phyloP scores from a whole-genome alignment of 2,797 vertebrate species.

The Lerista edwardsae region DNA sequence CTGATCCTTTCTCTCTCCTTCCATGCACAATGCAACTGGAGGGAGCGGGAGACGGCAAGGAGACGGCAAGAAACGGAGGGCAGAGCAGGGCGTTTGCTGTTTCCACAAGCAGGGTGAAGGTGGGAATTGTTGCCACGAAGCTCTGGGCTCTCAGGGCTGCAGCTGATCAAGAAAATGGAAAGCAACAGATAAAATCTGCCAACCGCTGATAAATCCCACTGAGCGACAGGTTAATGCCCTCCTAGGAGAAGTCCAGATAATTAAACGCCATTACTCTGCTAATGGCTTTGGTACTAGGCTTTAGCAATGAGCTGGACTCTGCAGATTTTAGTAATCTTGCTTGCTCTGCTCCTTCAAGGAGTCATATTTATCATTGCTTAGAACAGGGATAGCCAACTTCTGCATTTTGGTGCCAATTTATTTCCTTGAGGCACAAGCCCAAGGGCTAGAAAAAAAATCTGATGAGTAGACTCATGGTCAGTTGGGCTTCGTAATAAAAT shows the following conservation, averaged over 20 bases:
- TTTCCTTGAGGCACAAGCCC: background rate
- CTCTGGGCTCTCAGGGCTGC: background rate
- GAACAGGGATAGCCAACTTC: background rate
- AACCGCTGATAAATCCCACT: slow-evolving; percentile 49
- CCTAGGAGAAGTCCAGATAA: slow-evolving; percentile 55
- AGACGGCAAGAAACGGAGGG: fast-evolving
- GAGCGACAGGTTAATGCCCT: slow-evolving; percentile 60
- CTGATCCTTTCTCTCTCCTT: slow-evolving; percentile 2
- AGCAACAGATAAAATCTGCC: slow-evolving; percentile 50
- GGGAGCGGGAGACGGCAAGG: background rate
- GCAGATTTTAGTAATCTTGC: background rate
- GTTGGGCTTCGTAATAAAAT: no score
- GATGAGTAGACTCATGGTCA: background rate
- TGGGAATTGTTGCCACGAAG: slow-evolving; percentile 18
- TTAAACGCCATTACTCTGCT: slow-evolving; percentile 57
- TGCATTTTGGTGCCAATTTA: no score
- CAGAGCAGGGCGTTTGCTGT: slow-evolving; percentile 1
- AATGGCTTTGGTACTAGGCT: slow-evolving; percentile 15
- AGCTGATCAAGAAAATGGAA: slow-evolving; percentile 44
- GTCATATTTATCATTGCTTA: background rate
- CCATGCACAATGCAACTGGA: background rate
- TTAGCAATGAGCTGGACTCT: background rate
- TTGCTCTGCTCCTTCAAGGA: background rate
- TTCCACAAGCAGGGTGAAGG: background rate
- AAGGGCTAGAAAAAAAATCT: background rate